Percentiles rank a stretch among this genome's conserved stretches.
Conservation (phyloP, 2,888 invertebrate genomes). For the Zonitis immaculata region DNA sequence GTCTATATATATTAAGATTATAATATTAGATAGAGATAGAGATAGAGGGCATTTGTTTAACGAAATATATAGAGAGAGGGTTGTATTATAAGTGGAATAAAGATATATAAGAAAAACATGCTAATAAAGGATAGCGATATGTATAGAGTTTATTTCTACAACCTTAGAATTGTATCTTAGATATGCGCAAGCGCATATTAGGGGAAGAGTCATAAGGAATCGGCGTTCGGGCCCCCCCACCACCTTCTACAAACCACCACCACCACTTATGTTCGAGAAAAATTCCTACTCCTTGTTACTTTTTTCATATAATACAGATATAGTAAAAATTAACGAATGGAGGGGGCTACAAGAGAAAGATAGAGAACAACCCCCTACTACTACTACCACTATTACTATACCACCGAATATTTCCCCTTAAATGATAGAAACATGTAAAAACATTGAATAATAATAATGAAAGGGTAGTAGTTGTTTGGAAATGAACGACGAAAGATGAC, state of each 20-base stretch:
- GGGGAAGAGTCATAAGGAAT: conserved; percentile 45
- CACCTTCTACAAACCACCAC: conserved; percentile 23
- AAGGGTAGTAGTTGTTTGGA: too few relatives aligned
- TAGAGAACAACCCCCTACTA: too few relatives aligned
- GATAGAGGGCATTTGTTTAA: too few relatives aligned
- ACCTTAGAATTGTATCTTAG: conserved; percentile 50
- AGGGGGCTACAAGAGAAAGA: too few relatives aligned
- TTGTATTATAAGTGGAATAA: conserved; percentile 39
- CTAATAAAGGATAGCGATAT: conserved; percentile 33
- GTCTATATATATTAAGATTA: conserved; percentile 39
- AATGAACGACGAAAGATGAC: too few relatives aligned
- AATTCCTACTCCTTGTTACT: conserved; percentile 43
- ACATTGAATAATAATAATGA: too few relatives aligned
- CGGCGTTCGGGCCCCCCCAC: too few relatives aligned
- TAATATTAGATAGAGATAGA: conserved; percentile 36
- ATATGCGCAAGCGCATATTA: conserved; percentile 40
- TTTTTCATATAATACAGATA: too few relatives aligned
- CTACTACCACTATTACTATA: too few relatives aligned
- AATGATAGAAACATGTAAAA: too few relatives aligned
- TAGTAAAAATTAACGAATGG: too few relatives aligned
- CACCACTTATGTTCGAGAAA: conserved; percentile 29
- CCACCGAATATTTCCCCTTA: too few relatives aligned
- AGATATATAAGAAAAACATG: conserved; percentile 41
- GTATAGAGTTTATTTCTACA: conserved; percentile 9
- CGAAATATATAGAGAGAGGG: conserved; percentile 38